Evolutionary conservation across 2,113 vertebrate species (phyloP), one percentile per base, ranked within the genome.

Genomic region (Nycticebus coucang): DNA sequence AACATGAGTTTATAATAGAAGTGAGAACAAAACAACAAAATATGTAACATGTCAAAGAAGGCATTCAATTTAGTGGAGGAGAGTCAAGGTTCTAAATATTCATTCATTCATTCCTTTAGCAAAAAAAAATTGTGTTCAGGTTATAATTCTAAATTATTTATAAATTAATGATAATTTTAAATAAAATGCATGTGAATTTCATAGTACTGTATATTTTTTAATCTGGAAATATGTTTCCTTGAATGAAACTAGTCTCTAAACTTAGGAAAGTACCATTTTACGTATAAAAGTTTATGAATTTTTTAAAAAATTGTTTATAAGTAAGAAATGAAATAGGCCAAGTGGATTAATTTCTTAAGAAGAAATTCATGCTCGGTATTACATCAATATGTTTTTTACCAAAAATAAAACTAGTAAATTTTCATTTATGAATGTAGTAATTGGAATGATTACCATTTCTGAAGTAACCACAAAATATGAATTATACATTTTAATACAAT

Each of bases 161-260:
- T 74, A 95, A 80, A 78, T n/a, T 82, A 92, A 78, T 53, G 19
- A 95, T 66, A 35, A 75, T 33, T 86, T 87, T 83, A 41, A 74
- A 74, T 81, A 80, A 87, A 90, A 87, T 57, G 14, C 11, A 83
- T 41, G 8, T 41, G 55, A 83, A 84, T 79, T 87, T 95, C 24
- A 83, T 41, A 71, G 33, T 53, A 37, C 71, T 41, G 35, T 72
- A 59, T 83, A 66, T 26, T 83, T 89, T 77, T 83, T 55, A 4
- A 89, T 91, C 7, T 87, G 21, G 21, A 69, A 78, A 81, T 19
- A n/a, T 30, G 93, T 93, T 91, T 69, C 35, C 41, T 95, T 66
- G 90, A 93, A 77, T n/a, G 1, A 50, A 74, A 60, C 37, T 87
- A 91, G 57, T 41, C 45, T 89, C 35, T 19, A 89, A 87, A 66